A percentile compares a stretch with the other conserved stretches of the same genome.
These are phyloP conservation scores for Leptinotarsa haldemani DNA, from an alignment of 2,888 invertebrate genomes.

Conservation along the genomic window DNA sequence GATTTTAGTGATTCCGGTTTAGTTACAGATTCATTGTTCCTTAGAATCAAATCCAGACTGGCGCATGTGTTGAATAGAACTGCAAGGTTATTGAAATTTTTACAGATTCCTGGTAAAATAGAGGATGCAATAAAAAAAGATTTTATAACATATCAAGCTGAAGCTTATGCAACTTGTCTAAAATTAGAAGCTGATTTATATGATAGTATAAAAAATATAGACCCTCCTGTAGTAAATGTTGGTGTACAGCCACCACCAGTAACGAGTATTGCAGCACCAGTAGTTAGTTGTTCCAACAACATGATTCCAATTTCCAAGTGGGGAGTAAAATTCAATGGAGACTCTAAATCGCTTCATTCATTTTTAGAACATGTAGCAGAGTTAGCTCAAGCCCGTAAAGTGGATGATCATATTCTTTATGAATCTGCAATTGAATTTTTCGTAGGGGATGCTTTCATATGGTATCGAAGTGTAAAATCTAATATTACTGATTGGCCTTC, in stretches of 20 bases:
- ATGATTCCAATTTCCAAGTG: too few relatives aligned
- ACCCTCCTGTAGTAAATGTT: too few relatives aligned
- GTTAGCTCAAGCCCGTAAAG: constrained; percentile 18
- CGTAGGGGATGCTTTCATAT: background rate
- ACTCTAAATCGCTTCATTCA: constrained; percentile 5
- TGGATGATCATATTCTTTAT: constrained; percentile 18
- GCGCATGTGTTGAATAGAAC: background rate
- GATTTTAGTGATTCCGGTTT: background rate
- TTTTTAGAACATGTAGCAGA: constrained; percentile 30
- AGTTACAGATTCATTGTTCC: background rate
- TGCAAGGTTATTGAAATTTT: background rate
- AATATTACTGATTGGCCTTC: background rate
- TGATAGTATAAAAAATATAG: too few relatives aligned
- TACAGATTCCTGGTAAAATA: background rate
- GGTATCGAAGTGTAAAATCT: background rate
- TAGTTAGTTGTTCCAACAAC: too few relatives aligned
- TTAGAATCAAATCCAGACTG: background rate
- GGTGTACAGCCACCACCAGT: too few relatives aligned
- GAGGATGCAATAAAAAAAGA: background rate
- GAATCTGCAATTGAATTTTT: constrained; percentile 13
- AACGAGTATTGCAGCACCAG: too few relatives aligned
- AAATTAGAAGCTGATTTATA: too few relatives aligned
- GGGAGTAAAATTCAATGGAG: background rate
- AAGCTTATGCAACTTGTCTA: too few relatives aligned
- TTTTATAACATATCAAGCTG: background rate